A percentile compares a stretch with the other conserved stretches of the same genome.
These are phyloP conservation scores for Sebastes dallii DNA, from an alignment of 2,797 vertebrate genomes.

Conservation along the genomic window DNA sequence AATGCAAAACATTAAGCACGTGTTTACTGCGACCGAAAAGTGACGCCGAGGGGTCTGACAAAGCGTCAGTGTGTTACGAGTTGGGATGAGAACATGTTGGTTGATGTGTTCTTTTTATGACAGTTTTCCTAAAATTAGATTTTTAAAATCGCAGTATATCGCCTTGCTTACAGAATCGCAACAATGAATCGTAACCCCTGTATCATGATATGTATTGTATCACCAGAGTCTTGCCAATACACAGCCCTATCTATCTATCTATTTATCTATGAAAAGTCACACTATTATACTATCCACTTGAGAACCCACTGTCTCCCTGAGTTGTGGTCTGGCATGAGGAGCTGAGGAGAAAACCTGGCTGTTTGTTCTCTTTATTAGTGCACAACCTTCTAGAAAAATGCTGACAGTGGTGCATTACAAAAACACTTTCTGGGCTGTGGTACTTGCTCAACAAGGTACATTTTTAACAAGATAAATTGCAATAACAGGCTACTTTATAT, in stretches of 20 bases:
- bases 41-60: too few relatives aligned
- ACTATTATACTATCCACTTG: background rate
- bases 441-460: slow-evolving; percentile 26
- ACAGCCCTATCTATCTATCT: background rate
- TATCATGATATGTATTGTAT: too few relatives aligned
- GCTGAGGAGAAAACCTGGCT: slow-evolving; percentile 30
- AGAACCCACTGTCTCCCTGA: background rate
- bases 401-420: slow-evolving; percentile 46
- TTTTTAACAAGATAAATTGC: slow-evolving; percentile 34
- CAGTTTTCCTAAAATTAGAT: too few relatives aligned
- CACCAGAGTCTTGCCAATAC: too few relatives aligned
- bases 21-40: too few relatives aligned
- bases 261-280: background rate
- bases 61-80: too few relatives aligned
- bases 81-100: too few relatives aligned
- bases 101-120: too few relatives aligned
- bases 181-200: too few relatives aligned
- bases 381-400: slow-evolving; percentile 32
- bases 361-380: slow-evolving; percentile 55
- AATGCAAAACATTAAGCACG: too few relatives aligned
- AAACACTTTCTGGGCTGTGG: slow-evolving; percentile 39
- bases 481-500: slow-evolving; percentile 25
- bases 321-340: slow-evolving; percentile 28
- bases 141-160: too few relatives aligned
- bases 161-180: too few relatives aligned